These are phyloP conservation scores for Pterophyllum scalare DNA, from an alignment of 2,113 vertebrate species.

Conservation along the genomic window DNA sequence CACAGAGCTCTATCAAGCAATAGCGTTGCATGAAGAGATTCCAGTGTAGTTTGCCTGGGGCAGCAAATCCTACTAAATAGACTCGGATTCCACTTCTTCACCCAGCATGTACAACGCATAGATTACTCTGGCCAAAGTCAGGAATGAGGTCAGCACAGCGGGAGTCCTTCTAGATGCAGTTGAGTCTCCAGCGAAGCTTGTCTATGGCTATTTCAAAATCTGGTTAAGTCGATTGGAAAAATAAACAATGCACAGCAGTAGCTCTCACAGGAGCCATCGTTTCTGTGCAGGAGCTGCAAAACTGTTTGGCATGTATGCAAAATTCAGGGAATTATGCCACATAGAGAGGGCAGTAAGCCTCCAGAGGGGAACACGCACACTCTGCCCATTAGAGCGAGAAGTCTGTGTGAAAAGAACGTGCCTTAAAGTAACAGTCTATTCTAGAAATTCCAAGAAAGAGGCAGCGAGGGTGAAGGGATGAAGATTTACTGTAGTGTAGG, in stretches of 20 bases:
- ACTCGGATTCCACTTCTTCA: slow-evolving; percentile 55
- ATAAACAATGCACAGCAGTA: slow-evolving; percentile 50
- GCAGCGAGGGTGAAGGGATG: slow-evolving; percentile 14
- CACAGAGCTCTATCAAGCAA: slow-evolving; percentile 33
- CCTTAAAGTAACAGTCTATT: slow-evolving; percentile 19
- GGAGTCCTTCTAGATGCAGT: slow-evolving; percentile 65
- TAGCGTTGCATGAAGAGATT: slow-evolving; percentile 44
- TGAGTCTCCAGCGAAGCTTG: slow-evolving; percentile 46
- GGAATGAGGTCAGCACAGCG: slow-evolving; percentile 75
- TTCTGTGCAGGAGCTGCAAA: slow-evolving; percentile 35
- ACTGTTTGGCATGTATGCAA: slow-evolving; percentile 33
- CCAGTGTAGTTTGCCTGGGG: slow-evolving; percentile 49
- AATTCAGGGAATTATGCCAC: slow-evolving; percentile 41
- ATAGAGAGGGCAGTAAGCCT: slow-evolving; percentile 27
- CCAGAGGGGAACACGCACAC: slow-evolving; percentile 29
- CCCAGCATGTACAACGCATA: slow-evolving; percentile 64
- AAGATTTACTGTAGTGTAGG: slow-evolving; percentile 38
- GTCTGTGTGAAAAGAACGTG: slow-evolving; percentile 6
- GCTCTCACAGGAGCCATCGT: slow-evolving; percentile 33
- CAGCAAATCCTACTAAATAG: slow-evolving; percentile 52
- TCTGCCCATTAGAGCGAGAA: slow-evolving; percentile 37
- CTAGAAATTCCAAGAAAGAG: slow-evolving; percentile 22
- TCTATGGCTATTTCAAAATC: slow-evolving; percentile 59
- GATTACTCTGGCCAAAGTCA: slow-evolving; percentile 68
- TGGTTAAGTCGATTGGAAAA: slow-evolving; percentile 60